Base-by-base conservation (phyloP, 2,113 vertebrate genomes). In the Crotalus helleri region DNA sequence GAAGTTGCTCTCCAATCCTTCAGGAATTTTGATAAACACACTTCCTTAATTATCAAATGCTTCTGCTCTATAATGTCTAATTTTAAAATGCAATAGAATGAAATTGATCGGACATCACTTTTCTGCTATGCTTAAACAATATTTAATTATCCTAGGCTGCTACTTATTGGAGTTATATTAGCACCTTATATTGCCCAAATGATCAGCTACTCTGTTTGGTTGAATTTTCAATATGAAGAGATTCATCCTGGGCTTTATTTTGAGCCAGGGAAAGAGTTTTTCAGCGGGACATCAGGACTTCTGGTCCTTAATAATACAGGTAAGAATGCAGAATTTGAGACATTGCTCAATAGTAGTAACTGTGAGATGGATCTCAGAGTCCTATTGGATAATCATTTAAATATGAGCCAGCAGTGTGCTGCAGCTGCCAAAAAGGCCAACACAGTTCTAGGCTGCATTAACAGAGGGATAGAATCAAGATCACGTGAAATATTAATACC, bases 291-390 rank as follows among this genome's bases (percentile, higher is more conserved):
- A 3, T 98, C 98, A 53, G 98, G 98, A 93, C 98, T 99, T 6
- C 97, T 99, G 93, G 96, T 99, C 55, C 94, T 98, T 96, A 99
- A 99, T 95, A 98, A 99, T 49, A 98, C 98, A 96, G 98, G 99
- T 99, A 93, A 98, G 97, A 59, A 64, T 54, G 15, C 23, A 7
- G 21, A 55, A 69, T 26, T 23, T 90, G 93, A 85, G 17, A 57
- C 19, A 44, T 64, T 89, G 19, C 12, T 46, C 46, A 46, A 46
- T 46, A 46, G 46, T 46, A 46, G 46, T 46, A 46, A 46, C 46
- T 46, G 46, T 5, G 46, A 46, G 46, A 46, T 4, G 4, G 4
- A 46, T 3, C 46, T 46, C 46, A 0, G 46, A 46, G 46, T 46
- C 5, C 46, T 46, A 46, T 4, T 5, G 46, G 46, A 46, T 4